Percentiles rank a stretch among this genome's conserved stretches.
Conservation (phyloP, 2,888 invertebrate species). For the Zonitis immaculata region DNA sequence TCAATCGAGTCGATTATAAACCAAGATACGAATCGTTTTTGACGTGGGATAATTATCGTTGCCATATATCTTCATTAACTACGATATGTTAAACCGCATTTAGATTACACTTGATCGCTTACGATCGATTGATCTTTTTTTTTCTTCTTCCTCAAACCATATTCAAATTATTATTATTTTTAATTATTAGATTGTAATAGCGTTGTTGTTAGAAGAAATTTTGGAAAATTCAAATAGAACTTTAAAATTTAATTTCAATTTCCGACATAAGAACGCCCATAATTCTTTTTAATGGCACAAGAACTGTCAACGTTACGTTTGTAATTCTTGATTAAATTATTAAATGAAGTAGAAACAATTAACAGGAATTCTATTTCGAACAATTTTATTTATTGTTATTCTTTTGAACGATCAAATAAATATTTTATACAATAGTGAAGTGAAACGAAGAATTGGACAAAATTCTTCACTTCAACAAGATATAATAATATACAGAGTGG, state of each 20-base stretch:
- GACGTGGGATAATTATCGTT: constrained; percentile 17
- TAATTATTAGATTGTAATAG: too few species aligned
- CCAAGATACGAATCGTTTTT: constrained; percentile 17
- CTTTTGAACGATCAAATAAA: too few species aligned
- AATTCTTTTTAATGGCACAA: constrained; percentile 14
- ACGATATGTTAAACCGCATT: constrained; percentile 20
- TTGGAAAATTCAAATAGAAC: too few species aligned
- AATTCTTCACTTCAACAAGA: too few species aligned
- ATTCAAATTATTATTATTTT: too few species aligned
- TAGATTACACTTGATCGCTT: constrained; percentile 17
- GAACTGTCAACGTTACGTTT: constrained; percentile 6
- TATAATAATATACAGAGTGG: too few species aligned
- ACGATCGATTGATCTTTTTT: too few species aligned
- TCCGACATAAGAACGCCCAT: constrained; percentile 12
- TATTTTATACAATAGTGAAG: too few species aligned
- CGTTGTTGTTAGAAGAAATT: too few species aligned
- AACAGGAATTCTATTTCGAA: not conserved
- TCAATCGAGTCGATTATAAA: constrained; percentile 9
- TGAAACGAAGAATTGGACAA: too few species aligned
- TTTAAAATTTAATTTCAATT: constrained; percentile 20
- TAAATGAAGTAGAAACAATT: constrained; percentile 17
- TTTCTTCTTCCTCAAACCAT: too few species aligned
- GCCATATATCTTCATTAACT: constrained; percentile 21
- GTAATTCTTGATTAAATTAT: constrained; percentile 19
- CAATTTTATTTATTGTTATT: too few species aligned